Evolutionary conservation across 2,888 invertebrate species (phyloP), one percentile per base, ranked within the genome.

Genomic region (Incurvaria masculella): DNA sequence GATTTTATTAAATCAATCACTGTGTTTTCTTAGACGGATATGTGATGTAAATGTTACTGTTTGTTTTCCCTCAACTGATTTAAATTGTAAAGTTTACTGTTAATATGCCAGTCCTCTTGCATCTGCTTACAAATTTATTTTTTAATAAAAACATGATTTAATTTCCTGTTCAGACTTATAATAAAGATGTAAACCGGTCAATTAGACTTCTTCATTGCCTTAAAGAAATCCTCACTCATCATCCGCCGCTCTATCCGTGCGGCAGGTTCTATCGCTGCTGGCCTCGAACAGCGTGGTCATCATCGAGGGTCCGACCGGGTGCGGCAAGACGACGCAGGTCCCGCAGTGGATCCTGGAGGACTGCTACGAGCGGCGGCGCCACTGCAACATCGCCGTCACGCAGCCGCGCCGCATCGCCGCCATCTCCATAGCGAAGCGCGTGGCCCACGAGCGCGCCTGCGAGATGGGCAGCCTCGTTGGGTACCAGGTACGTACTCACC

Each of bases 321-420:
- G 96, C 65, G 98, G 98, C 17, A 94, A 94, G 69, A 94, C 95
- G 3, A 80, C 79, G 16, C 91, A 92, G 69, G 91, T 94, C 1
- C 95, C 97, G 0, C 97, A 97, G 65, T 95, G 88, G 73, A 92
- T 97, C 53, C 70, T 97, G n/a, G 93, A 97, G 57, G 81, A 88
- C 56, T 84, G 83, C 54, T 84, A 80, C 47, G 72, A 81, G 43
- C 79, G 80, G 21, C 80, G 81, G 20, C 72, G 75, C 47, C 81
- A 82, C 44, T 94, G 94, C 62, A 95, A 93, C 65, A 94, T 97
- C 53, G 76, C 91, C 41, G 93, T 97, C 0, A 97, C 97, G 0
- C 97, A 97, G 63, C 97, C 97, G 0, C 81, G 97, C 48, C 84
- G 92, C 59, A 94, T 98, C 57, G 97, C 97, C 6, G 96, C 97